Evolutionary conservation across 2,888 invertebrate species (phyloP).

Genomic region (Drosophila vallismaia): DNA sequence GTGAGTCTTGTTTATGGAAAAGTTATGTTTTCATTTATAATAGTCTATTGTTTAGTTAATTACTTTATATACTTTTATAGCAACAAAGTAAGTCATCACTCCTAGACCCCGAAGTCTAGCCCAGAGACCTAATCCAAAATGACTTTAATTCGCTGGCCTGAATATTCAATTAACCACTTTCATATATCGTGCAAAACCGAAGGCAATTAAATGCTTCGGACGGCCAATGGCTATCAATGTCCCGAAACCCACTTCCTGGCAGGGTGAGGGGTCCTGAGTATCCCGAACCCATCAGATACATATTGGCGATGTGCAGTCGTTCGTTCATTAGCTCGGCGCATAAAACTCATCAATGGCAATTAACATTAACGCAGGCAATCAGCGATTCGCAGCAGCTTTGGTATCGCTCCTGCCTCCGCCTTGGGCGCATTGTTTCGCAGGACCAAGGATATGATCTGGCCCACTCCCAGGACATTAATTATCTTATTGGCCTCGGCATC

Average conservation of each 20-base stretch:
- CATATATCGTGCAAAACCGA: slow-evolving; percentile 22
- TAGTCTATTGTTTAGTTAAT: neutral
- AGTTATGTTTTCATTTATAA: too few relatives aligned
- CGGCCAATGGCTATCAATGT: slow-evolving; percentile 19
- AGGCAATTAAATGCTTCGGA: slow-evolving; percentile 57
- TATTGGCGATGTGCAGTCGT: slow-evolving; percentile 73
- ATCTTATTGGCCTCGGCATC: slow-evolving; percentile 53
- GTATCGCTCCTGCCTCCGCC: slow-evolving; percentile 45
- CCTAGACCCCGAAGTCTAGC: neutral
- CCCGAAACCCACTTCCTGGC: neutral
- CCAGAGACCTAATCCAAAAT: neutral
- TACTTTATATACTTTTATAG: neutral
- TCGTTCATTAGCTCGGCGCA: slow-evolving; percentile 77
- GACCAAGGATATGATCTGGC: slow-evolving; percentile 5
- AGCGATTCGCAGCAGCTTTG: slow-evolving; percentile 41
- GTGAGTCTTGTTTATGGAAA: too few relatives aligned
- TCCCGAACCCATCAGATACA: slow-evolving; percentile 28
- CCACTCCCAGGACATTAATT: slow-evolving; percentile 70
- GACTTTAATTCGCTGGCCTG: slow-evolving; percentile 46
- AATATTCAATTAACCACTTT: slow-evolving; percentile 62
- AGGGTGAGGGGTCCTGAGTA: neutral
- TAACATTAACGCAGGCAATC: slow-evolving; percentile 78
- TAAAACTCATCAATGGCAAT: slow-evolving; percentile 79
- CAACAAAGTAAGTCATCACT: neutral
- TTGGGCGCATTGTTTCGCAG: slow-evolving; percentile 41